These are phyloP conservation scores for Cantharis rufa DNA, from an alignment of 2,888 invertebrate genomes.

Conservation along the genomic window DNA sequence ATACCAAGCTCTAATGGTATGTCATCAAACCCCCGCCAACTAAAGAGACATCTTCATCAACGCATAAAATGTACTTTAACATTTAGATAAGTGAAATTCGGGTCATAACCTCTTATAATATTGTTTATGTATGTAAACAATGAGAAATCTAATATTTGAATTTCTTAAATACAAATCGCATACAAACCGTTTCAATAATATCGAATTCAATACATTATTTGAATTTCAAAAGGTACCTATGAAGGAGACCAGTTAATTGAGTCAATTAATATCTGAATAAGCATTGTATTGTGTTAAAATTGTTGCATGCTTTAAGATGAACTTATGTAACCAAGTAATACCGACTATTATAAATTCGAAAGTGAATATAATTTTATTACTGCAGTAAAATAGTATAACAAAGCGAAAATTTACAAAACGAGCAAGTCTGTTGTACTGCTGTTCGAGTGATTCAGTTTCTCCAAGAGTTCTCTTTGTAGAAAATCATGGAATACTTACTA, in stretches of 20 bases:
- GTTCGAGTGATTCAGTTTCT: neutral
- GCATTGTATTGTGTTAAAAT: neutral
- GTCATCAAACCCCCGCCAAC: constrained; percentile 46
- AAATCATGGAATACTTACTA: neutral
- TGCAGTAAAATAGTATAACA: neutral
- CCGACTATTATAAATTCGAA: neutral
- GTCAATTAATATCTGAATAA: neutral
- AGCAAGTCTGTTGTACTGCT: neutral
- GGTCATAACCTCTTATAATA: constrained; percentile 51
- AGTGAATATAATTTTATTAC: neutral
- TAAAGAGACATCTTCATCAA: constrained; percentile 46
- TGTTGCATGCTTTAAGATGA: neutral
- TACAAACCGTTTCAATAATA: neutral
- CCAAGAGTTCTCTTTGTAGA: neutral
- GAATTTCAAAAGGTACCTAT: neutral
- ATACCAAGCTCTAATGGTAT: constrained; percentile 41
- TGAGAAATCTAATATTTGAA: constrained; percentile 2
- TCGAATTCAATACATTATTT: neutral
- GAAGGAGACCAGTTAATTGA: neutral
- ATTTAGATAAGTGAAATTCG: constrained; percentile 54
- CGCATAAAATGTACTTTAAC: constrained; percentile 44
- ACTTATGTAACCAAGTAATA: neutral
- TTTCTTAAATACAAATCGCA: neutral
- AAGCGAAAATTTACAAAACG: neutral
- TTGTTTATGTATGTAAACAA: constrained; percentile 29